Evolutionary conservation across 2,888 invertebrate species (phyloP).

Genomic region (Machimus rusticus): DNA sequence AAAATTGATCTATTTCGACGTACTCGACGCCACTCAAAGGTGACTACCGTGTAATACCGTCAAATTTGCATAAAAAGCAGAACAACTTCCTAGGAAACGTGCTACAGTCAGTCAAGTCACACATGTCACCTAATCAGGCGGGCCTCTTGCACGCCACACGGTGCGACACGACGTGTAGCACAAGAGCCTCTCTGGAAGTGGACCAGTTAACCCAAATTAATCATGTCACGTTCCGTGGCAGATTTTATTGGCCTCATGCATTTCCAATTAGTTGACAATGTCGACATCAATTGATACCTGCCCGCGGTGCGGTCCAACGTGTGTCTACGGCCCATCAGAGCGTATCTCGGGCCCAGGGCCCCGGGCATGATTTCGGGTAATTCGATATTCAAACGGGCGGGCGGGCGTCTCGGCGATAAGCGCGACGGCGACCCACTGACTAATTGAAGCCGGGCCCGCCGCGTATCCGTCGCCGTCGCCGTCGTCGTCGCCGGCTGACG

Average conservation of each 20-base stretch:
- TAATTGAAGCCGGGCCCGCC: not conserved
- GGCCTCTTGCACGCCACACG: not conserved
- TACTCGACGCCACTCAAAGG: not conserved
- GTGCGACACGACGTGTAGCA: not conserved
- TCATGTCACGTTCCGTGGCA: constrained; percentile 26
- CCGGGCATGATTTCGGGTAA: not conserved
- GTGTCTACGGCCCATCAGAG: not conserved
- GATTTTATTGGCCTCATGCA: not conserved
- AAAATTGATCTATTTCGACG: no score
- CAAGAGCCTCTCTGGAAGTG: not conserved
- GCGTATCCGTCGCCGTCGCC: not conserved
- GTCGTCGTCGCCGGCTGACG: not conserved
- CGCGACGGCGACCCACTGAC: not conserved
- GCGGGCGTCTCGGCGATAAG: not conserved
- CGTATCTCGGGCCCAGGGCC: not conserved
- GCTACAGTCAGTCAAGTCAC: not conserved
- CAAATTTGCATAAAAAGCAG: not conserved
- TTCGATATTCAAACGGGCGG: not conserved
- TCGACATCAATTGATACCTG: constrained; percentile 8
- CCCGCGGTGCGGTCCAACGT: not conserved
- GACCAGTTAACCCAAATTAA: constrained; percentile 12
- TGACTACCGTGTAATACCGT: not conserved
- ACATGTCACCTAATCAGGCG: not conserved
- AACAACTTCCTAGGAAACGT: not conserved
- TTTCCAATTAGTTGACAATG: constrained; percentile 5